phyloP scores from a whole-genome alignment of 2,888 invertebrate species.

The Acanthosoma haemorrhoidale region DNA sequence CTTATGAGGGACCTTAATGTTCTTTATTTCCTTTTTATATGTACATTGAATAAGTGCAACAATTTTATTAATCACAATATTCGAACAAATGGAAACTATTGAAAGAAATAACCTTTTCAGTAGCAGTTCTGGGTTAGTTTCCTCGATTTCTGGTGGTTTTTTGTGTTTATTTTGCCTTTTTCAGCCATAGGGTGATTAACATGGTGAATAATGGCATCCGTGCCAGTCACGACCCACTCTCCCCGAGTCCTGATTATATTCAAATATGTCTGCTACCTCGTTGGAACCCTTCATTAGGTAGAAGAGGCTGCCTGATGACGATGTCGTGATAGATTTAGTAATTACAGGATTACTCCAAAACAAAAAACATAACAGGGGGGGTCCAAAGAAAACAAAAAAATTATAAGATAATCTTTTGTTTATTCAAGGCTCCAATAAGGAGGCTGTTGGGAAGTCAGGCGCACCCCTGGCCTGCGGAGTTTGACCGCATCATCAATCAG shows the following conservation, averaged over 20 bases:
- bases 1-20: too few relatives aligned
- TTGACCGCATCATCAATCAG: background rate
- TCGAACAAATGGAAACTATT: too few relatives aligned
- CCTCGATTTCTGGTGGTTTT: too few relatives aligned
- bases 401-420: conserved; percentile 9
- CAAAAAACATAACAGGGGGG: background rate
- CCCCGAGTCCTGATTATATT: background rate
- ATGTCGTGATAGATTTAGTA: conserved; percentile 17
- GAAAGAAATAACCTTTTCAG: too few relatives aligned
- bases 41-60: too few relatives aligned
- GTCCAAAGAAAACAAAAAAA: background rate
- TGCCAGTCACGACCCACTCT: too few relatives aligned
- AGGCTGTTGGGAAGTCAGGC: background rate
- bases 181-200: too few relatives aligned
- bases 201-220: too few relatives aligned
- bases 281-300: background rate
- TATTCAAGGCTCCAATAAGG: conserved; percentile 23
- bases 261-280: background rate
- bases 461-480: background rate
- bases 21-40: too few relatives aligned
- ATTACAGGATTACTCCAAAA: background rate
- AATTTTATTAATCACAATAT: too few relatives aligned
- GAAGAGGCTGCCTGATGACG: background rate
- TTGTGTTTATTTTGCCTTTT: too few relatives aligned
- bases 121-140: too few relatives aligned